These are phyloP conservation scores for Rhinogobius similis DNA, from an alignment of 2,113 vertebrate genomes.

Conservation along the genomic window DNA sequence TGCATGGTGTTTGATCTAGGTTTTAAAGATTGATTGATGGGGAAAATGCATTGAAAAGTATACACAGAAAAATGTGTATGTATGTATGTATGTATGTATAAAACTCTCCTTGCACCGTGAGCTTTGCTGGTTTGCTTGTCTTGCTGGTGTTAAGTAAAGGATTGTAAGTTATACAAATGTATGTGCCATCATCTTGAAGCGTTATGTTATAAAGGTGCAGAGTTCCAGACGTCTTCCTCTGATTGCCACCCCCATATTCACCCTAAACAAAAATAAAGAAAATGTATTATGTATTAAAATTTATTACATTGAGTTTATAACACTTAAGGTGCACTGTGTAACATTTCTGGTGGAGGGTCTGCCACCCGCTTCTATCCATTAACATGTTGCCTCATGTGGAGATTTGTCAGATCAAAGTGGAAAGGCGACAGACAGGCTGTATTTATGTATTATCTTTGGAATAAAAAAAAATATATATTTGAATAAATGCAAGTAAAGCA, in stretches of 20 bases:
- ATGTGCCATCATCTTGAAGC: conserved; percentile 71
- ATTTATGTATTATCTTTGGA: not conserved
- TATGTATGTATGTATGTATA: too few species aligned
- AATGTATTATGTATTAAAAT: not conserved
- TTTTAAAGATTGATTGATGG: not conserved
- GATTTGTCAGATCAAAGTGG: too few species aligned
- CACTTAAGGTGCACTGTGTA: not conserved
- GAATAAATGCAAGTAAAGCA: too few species aligned
- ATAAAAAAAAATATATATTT: not conserved
- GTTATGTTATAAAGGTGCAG: conserved; percentile 71
- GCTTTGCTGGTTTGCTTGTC: conserved; percentile 65
- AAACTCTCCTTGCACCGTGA: conserved; percentile 70
- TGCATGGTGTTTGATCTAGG: not conserved
- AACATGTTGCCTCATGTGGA: not conserved
- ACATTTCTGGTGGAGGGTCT: not conserved
- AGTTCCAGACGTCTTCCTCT: conserved; percentile 76
- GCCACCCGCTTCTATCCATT: not conserved
- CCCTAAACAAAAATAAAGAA: conserved; percentile 58
- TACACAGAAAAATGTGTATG: too few species aligned
- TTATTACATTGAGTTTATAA: not conserved
- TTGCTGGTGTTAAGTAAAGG: conserved; percentile 65
- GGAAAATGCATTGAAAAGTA: not conserved
- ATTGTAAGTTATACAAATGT: conserved; percentile 75
- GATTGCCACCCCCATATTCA: conserved; percentile 74
- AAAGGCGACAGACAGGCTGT: too few species aligned